Evolutionary conservation across 2,888 invertebrate genomes (phyloP).

Genomic region (Temnothorax ravouxi): DNA sequence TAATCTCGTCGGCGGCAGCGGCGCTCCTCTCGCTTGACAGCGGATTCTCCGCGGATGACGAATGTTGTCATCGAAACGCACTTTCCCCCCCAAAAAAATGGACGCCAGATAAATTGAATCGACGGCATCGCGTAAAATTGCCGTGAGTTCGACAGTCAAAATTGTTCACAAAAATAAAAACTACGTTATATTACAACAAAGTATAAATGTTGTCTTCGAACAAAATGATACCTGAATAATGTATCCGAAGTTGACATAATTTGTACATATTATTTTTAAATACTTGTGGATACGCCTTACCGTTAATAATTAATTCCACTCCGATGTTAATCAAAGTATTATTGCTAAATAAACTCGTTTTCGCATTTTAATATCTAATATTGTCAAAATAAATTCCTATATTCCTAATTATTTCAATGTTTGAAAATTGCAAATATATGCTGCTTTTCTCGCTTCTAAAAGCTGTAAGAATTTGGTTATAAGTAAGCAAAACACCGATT

Average conservation of each 20-base stretch:
- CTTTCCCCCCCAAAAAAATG: constrained; percentile 20
- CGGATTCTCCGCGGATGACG: constrained; percentile 55
- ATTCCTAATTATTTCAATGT: neutral
- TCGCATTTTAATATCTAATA: neutral
- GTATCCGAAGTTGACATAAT: neutral
- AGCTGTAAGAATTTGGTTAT: neutral
- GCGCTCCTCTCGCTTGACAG: constrained; percentile 59
- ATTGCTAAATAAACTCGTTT: neutral
- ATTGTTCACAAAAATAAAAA: neutral
- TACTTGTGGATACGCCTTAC: neutral
- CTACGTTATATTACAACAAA: neutral
- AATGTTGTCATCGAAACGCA: constrained; percentile 50
- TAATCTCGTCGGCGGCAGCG: constrained; percentile 78
- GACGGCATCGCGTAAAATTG: neutral
- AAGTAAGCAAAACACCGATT: constrained; percentile 18
- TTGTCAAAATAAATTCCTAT: too few species aligned
- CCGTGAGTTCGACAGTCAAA: neutral
- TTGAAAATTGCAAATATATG: neutral
- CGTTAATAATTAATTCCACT: neutral
- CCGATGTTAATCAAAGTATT: neutral
- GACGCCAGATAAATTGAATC: constrained; percentile 39
- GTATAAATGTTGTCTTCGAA: neutral
- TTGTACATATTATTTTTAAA: neutral
- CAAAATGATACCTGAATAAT: neutral
- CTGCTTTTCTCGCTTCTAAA: neutral